Percentiles rank a stretch among this genome's conserved stretches.
These are phyloP conservation scores for Psilanteris sp. DNA, from an alignment of 1,140 invertebrate species.

Conservation along the genomic window DNA sequence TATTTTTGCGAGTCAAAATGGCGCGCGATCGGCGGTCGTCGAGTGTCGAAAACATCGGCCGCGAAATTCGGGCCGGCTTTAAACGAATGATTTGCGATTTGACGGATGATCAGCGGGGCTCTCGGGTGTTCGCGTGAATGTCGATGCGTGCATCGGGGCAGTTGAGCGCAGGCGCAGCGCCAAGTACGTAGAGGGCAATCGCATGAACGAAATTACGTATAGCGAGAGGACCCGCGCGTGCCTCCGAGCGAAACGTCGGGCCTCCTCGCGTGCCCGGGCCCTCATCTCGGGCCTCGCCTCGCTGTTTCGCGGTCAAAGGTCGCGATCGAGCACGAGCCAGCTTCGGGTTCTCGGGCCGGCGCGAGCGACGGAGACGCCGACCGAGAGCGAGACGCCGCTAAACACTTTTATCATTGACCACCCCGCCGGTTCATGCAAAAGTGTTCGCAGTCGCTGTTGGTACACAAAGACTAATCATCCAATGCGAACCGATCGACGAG, in stretches of 20 bases:
- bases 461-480: slow-evolving; percentile 43
- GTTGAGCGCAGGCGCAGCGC: slow-evolving; percentile 42
- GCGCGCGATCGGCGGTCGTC: no score
- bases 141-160: slow-evolving; percentile 28
- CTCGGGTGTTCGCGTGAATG: slow-evolving; percentile 2
- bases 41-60: no score
- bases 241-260: slow-evolving; percentile 71
- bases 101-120: no score
- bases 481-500: slow-evolving; percentile 29
- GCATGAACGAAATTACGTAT: slow-evolving; percentile 68
- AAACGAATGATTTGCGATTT: no score
- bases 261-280: slow-evolving; percentile 75
- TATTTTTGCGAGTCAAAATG: no score
- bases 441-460: slow-evolving; percentile 24
- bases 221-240: slow-evolving; percentile 71
- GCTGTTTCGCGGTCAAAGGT: slow-evolving; percentile 77
- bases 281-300: slow-evolving; percentile 68
- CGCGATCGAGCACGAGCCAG: slow-evolving; percentile 77
- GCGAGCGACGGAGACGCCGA: slow-evolving; percentile 1
- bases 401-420: slow-evolving; percentile 42
- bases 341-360: slow-evolving; percentile 69
- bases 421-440: slow-evolving; percentile 26
- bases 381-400: slow-evolving; percentile 10
- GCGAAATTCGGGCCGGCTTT: no score
- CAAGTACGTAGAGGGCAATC: slow-evolving; percentile 66